phyloP scores from a whole-genome alignment of 2,113 vertebrate genomes.

The Ciconia stormi region DNA sequence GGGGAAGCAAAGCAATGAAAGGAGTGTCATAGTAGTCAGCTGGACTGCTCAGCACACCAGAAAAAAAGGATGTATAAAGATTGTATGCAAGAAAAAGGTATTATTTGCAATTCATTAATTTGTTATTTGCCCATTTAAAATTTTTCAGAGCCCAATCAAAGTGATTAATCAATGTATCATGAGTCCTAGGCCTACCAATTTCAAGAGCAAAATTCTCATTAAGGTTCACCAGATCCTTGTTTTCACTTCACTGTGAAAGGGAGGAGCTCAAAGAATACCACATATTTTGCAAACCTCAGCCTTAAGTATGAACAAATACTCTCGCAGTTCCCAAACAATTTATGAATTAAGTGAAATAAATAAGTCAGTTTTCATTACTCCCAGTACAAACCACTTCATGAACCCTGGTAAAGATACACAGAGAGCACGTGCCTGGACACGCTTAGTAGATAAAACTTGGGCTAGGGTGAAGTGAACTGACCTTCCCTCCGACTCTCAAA shows the following conservation, averaged over 20 bases:
- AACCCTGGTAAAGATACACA: neutral
- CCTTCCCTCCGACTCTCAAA: neutral
- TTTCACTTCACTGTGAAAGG: neutral
- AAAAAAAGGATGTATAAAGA: neutral
- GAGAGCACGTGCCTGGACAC: neutral
- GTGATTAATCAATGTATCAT: neutral
- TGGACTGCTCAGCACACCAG: neutral
- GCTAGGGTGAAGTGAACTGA: neutral
- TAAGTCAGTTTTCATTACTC: neutral
- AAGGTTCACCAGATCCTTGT: neutral
- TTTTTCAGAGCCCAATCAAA: neutral
- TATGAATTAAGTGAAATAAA: neutral
- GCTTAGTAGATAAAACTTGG: neutral
- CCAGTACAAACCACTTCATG: neutral
- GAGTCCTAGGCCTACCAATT: neutral
- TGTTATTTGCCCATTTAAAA: neutral
- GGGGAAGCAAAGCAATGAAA: neutral
- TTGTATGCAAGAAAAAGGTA: neutral
- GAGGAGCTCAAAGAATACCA: neutral
- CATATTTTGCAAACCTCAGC: neutral
- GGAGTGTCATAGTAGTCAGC: neutral
- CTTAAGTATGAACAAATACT: neutral
- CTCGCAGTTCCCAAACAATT: neutral
- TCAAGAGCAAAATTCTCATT: neutral
- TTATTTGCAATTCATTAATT: neutral